phyloP scores from a whole-genome alignment of 2,888 invertebrate genomes.

The Euphydryas editha region DNA sequence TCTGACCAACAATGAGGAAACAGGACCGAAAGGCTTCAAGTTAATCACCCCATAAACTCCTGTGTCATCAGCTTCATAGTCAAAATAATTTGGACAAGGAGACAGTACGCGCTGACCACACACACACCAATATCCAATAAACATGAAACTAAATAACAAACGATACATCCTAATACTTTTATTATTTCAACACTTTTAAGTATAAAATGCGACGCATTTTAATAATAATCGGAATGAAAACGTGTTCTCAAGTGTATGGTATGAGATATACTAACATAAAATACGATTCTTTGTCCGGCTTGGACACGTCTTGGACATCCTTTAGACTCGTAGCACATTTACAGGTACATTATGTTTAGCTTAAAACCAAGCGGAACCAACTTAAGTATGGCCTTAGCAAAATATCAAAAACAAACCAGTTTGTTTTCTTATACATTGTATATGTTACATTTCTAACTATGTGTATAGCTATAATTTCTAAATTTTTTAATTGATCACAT shows the following conservation, averaged over 20 bases:
- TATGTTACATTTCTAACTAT: no score
- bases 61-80: conserved; percentile 57
- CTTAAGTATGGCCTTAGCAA: conserved; percentile 1
- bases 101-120: conserved; percentile 56
- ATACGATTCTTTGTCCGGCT: conserved; percentile 17
- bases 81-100: conserved; percentile 66
- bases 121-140: conserved; percentile 50
- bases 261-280: conserved; percentile 51
- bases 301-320: conserved; percentile 18
- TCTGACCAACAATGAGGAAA: conserved; percentile 52
- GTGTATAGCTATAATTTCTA: no score
- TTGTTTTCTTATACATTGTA: neutral
- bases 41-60: conserved; percentile 58
- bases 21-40: conserved; percentile 52
- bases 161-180: conserved; percentile 44
- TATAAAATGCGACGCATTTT: conserved; percentile 30
- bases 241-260: conserved; percentile 51
- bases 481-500: no score
- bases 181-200: conserved; percentile 11
- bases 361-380: neutral
- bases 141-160: conserved; percentile 47
- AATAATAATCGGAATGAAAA: conserved; percentile 40
- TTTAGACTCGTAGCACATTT: conserved; percentile 4
- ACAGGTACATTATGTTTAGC: neutral
- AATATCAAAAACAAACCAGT: conserved; percentile 23